Evolutionary conservation across 1,140 invertebrate species (phyloP).

Genomic region (Bombus soroeensis): DNA sequence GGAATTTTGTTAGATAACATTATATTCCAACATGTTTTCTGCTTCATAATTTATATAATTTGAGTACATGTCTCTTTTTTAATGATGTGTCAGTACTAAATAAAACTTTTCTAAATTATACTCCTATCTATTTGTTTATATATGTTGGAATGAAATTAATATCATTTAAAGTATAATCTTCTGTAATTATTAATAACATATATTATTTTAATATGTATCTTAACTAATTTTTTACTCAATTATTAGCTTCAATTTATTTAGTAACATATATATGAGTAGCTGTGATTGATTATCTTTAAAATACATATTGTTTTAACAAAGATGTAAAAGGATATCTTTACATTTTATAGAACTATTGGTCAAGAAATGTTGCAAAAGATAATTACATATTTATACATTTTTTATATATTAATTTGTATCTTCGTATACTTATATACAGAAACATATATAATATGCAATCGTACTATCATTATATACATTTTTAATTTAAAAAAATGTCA

Average conservation of each 20-base stretch:
- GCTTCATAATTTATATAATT: slow-evolving; percentile 57
- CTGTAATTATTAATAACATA: slow-evolving; percentile 50
- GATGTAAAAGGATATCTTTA: slow-evolving; percentile 19
- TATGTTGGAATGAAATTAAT: slow-evolving; percentile 46
- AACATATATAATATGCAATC: slow-evolving; percentile 28
- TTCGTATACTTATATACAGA: slow-evolving; percentile 36
- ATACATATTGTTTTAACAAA: slow-evolving; percentile 16
- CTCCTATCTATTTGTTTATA: slow-evolving; percentile 37
- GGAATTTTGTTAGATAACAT: slow-evolving; percentile 19
- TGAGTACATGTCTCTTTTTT: slow-evolving; percentile 38
- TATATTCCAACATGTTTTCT: slow-evolving; percentile 35
- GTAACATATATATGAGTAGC: slow-evolving; percentile 33
- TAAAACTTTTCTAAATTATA: slow-evolving; percentile 51
- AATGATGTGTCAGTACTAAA: slow-evolving; percentile 40
- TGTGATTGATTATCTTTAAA: slow-evolving; percentile 54
- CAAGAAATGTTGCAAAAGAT: slow-evolving; percentile 13
- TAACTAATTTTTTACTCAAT: slow-evolving; percentile 51
- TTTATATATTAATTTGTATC: slow-evolving; percentile 38
- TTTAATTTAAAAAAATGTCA: slow-evolving; percentile 14
- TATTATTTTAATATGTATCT: slow-evolving; percentile 16
- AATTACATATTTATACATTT: slow-evolving; percentile 32
- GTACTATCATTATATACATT: background rate
- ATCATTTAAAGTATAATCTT: slow-evolving; percentile 30
- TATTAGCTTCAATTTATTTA: slow-evolving; percentile 41
- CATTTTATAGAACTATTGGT: background rate